Percentiles rank a stretch among this genome's conserved stretches.
phyloP scores from a whole-genome alignment of 2,113 vertebrate genomes.

The Pelecanoides urinatrix region DNA sequence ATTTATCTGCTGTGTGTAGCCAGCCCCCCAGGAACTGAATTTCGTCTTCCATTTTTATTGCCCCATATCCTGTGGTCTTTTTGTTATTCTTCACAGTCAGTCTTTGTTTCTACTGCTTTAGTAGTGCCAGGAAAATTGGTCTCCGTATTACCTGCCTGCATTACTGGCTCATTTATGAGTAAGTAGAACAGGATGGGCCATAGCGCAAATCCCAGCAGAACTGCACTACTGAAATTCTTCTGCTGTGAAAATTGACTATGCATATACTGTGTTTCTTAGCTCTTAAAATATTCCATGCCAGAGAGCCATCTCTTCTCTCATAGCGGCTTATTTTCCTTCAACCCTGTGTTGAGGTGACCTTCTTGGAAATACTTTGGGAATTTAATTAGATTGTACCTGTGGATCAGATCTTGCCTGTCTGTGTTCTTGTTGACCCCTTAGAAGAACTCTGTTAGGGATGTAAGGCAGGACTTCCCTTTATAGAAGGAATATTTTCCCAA shows the following conservation, averaged over 20 bases:
- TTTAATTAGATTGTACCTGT: background rate
- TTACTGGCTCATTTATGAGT: background rate
- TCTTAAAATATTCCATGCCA: background rate
- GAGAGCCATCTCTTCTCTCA: background rate
- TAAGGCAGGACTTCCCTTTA: background rate
- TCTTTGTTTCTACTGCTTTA: background rate
- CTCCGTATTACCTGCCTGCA: background rate
- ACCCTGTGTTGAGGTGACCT: background rate
- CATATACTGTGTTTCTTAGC: background rate
- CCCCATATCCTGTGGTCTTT: background rate
- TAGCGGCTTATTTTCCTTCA: background rate
- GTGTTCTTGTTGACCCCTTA: background rate
- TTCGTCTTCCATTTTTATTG: background rate
- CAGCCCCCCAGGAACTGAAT: background rate
- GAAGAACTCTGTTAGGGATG: background rate
- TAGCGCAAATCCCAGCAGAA: background rate
- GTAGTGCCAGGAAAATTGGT: background rate
- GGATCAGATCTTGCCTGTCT: background rate
- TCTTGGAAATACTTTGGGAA: background rate
- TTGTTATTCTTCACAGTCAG: background rate
- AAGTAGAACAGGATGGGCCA: background rate
- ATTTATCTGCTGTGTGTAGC: background rate
- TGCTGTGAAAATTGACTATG: background rate
- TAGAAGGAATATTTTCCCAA: background rate
- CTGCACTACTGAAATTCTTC: background rate